These are phyloP conservation scores for Ganaspis brasiliensis DNA, from an alignment of 2,888 invertebrate species.

Conservation along the genomic window DNA sequence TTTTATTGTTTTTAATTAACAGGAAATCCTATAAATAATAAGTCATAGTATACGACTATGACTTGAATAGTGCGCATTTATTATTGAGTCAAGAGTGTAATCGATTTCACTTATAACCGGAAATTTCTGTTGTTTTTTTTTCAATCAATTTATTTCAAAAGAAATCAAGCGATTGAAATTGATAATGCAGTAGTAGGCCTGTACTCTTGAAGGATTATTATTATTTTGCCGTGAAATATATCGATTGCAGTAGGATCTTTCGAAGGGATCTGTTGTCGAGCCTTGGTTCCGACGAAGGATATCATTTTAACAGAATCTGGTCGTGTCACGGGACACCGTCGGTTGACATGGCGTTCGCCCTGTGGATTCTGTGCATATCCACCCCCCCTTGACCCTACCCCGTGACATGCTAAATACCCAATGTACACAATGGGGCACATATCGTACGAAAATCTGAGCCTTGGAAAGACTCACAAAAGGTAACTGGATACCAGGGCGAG, in stretches of 20 bases:
- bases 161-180: too few species aligned
- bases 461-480: slow-evolving; percentile 77
- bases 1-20: too few species aligned
- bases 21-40: too few species aligned
- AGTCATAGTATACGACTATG: too few species aligned
- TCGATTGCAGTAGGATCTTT: slow-evolving; percentile 18
- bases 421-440: slow-evolving; percentile 73
- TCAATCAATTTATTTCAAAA: too few species aligned
- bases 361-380: slow-evolving; percentile 56
- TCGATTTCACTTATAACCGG: neutral
- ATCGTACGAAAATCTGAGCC: slow-evolving; percentile 77
- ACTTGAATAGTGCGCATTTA: too few species aligned
- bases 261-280: slow-evolving; percentile 10
- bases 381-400: slow-evolving; percentile 62
- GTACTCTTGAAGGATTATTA: too few species aligned
- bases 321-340: slow-evolving; percentile 74
- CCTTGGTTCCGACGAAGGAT: slow-evolving; percentile 59
- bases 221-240: neutral
- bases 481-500: slow-evolving; percentile 76
- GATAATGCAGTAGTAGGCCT: too few species aligned
- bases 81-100: too few species aligned
- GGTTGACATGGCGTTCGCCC: slow-evolving; percentile 58
- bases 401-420: slow-evolving; percentile 77
- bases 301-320: slow-evolving; percentile 79
- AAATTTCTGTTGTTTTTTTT: too few species aligned